Evolutionary conservation across 2,113 vertebrate species (phyloP).

Genomic region (Solea solea): DNA sequence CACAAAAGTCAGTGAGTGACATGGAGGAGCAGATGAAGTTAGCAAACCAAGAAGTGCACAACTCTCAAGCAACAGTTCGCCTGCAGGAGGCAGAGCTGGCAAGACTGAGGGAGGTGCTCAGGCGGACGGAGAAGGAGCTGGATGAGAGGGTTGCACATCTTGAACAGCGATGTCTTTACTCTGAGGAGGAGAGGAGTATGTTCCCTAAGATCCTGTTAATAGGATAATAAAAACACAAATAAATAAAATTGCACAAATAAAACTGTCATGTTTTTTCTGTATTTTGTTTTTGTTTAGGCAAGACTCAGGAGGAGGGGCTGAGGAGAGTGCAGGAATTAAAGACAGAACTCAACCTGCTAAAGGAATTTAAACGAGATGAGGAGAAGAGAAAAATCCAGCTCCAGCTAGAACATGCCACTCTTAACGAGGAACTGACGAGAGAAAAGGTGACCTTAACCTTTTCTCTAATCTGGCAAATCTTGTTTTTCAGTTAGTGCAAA

Average conservation of each 20-base stretch:
- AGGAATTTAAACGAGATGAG: conserved; percentile 72
- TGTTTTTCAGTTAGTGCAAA: not conserved
- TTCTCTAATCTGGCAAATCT: not conserved
- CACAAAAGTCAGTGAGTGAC: conserved; percentile 47
- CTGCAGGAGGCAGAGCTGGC: conserved; percentile 81
- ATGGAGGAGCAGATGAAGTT: conserved; percentile 79
- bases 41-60: conserved; percentile 77
- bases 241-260: not conserved
- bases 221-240: too few relatives aligned
- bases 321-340: conserved; percentile 77
- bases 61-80: conserved; percentile 71
- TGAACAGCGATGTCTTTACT: conserved; percentile 81
- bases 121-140: conserved; percentile 81
- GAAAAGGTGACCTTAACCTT: conserved; percentile 82
- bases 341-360: conserved; percentile 80
- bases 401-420: conserved; percentile 76
- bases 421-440: conserved; percentile 78
- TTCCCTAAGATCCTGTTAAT: not conserved
- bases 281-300: conserved; percentile 52
- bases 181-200: conserved; percentile 89
- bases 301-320: conserved; percentile 76
- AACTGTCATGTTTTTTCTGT: not conserved
- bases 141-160: conserved; percentile 83
- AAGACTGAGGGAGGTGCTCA: conserved; percentile 80
- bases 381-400: conserved; percentile 76